Percentiles rank a stretch among this genome's conserved stretches.
phyloP scores from a whole-genome alignment of 30 jellyfish, hydroid and myxozoan genomes.

The Aurelia sp. region DNA sequence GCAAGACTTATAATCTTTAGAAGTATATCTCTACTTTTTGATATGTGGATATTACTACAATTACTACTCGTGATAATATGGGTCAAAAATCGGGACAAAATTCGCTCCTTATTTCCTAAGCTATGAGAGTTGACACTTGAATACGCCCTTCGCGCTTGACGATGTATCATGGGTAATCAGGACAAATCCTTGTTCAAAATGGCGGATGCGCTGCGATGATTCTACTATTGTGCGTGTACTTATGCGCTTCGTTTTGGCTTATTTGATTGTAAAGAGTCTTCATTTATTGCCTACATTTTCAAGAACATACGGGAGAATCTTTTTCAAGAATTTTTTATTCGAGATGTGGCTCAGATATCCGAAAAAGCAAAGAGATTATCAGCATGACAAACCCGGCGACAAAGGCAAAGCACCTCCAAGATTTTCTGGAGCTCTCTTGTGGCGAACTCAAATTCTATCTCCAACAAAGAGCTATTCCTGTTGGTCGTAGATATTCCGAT shows the following conservation, averaged over 20 bases:
- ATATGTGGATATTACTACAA: not conserved
- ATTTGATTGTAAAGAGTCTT: not conserved
- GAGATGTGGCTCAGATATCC: conserved; percentile 5
- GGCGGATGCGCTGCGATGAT: conserved; percentile 13
- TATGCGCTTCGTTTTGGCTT: not conserved
- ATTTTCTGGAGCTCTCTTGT: conserved; percentile 31
- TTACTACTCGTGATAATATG: no score
- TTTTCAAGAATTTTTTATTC: not conserved
- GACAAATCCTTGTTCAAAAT: conserved; percentile 32
- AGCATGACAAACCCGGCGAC: conserved; percentile 8
- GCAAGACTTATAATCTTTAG: not conserved
- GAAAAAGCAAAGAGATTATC: not conserved
- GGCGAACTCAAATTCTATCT: conserved; percentile 44
- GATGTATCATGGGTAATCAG: conserved; percentile 36
- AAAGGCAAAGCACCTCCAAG: conserved; percentile 36
- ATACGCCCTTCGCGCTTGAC: no score
- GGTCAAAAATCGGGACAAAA: no score
- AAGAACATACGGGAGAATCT: not conserved
- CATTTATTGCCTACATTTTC: no score
- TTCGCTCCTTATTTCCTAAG: no score
- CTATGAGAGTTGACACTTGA: no score
- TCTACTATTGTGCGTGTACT: not conserved
- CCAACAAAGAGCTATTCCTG: conserved; percentile 51
- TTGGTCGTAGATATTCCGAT: conserved; percentile 26
- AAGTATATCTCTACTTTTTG: not conserved